A percentile compares a stretch with the other conserved stretches of the same genome.
Evolutionary conservation across 2,113 vertebrate genomes (phyloP).

Genomic region (Nycticorax nycticorax): DNA sequence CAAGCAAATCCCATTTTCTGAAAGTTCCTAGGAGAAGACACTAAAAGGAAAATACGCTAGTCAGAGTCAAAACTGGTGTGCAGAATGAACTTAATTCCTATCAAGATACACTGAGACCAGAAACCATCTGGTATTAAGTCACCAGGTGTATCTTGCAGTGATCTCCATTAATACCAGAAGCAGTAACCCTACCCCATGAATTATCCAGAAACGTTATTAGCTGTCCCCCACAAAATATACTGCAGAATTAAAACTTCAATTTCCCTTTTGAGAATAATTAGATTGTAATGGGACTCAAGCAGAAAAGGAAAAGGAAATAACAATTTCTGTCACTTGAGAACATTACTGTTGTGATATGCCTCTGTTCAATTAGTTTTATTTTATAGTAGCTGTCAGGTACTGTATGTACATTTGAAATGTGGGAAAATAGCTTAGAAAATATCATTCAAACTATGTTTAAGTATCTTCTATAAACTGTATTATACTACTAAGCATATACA

Average conservation of each 20-base stretch:
- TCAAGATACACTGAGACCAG: neutral
- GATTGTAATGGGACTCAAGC: neutral
- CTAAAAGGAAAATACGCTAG: neutral
- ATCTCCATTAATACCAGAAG: neutral
- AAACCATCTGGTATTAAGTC: neutral
- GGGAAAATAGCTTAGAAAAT: constrained; percentile 31
- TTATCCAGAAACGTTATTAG: neutral
- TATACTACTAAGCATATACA: neutral
- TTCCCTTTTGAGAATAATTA: constrained; percentile 11
- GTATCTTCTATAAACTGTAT: constrained; percentile 12
- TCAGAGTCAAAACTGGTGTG: neutral
- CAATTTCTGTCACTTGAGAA: neutral
- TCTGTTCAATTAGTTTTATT: neutral
- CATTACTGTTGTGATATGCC: neutral
- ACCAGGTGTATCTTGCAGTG: neutral
- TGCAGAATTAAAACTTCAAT: neutral
- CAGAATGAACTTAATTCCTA: neutral
- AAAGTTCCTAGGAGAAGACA: neutral
- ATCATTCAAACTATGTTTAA: constrained; percentile 20
- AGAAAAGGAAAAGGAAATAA: constrained; percentile 21
- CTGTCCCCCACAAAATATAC: neutral
- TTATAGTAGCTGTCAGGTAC: constrained; percentile 9
- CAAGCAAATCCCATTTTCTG: neutral
- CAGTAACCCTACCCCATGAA: neutral
- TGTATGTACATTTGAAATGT: constrained; percentile 35